A percentile compares a stretch with the other conserved stretches of the same genome.
Evolutionary conservation across 1,140 invertebrate genomes (phyloP).

Genomic region (Apis dorsata): DNA sequence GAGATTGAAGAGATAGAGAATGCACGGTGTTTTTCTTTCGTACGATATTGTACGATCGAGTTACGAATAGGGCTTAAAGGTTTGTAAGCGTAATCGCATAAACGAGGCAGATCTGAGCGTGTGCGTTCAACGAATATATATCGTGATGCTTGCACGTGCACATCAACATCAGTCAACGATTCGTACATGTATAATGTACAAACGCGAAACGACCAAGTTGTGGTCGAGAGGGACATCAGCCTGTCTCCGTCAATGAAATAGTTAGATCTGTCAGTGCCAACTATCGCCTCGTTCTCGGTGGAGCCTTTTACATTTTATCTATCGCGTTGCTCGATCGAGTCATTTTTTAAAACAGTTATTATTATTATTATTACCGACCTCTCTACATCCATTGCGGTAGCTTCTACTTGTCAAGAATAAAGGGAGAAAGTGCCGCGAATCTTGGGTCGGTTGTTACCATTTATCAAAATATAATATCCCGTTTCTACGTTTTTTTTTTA

Average conservation of each 20-base stretch:
- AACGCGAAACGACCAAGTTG: conserved; percentile 45
- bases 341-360: conserved; percentile 5
- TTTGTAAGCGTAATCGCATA: conserved; percentile 42
- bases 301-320: conserved; percentile 63
- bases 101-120: conserved; percentile 23
- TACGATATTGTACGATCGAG: conserved; percentile 24
- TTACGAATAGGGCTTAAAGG: conserved; percentile 37
- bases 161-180: conserved; percentile 25
- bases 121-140: conserved; percentile 29
- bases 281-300: conserved; percentile 71
- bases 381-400: neutral
- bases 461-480: neutral
- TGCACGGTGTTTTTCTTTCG: conserved; percentile 27
- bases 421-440: conserved; percentile 14
- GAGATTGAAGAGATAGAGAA: too few relatives aligned
- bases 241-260: conserved; percentile 74
- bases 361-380: too few relatives aligned
- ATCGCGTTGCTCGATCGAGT: conserved; percentile 28
- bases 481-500: neutral
- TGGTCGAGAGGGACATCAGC: conserved; percentile 50
- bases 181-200: conserved; percentile 26
- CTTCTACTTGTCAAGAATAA: neutral
- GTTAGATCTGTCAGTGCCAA: conserved; percentile 76
- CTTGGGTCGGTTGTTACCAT: neutral
- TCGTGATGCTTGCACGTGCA: conserved; percentile 24